Conservation (phyloP, 2,888 invertebrate genomes). For the Sphinx pinastri region DNA sequence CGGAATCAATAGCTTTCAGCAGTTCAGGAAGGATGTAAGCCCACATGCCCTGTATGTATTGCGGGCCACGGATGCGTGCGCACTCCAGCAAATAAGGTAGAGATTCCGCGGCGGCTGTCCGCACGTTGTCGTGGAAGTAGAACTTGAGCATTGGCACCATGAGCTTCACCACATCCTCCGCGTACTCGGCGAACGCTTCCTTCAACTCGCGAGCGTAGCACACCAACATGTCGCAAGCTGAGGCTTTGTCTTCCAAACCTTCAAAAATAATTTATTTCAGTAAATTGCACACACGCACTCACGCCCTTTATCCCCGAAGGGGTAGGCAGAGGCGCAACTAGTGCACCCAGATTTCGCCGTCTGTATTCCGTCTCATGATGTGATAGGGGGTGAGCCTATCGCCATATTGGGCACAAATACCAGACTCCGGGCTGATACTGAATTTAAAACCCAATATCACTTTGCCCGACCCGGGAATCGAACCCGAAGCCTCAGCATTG, state of each 20-base stretch:
- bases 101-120: constrained; percentile 95
- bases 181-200: constrained; percentile 86
- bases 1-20: constrained; percentile 93
- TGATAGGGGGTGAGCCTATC: too few relatives aligned
- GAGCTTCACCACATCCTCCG: constrained; percentile 89
- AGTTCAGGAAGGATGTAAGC: constrained; percentile 93
- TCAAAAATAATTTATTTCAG: constrained; percentile 24
- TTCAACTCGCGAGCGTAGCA: constrained; percentile 97
- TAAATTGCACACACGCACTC: too few relatives aligned
- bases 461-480: too few relatives aligned
- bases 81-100: constrained; percentile 95
- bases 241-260: constrained; percentile 97
- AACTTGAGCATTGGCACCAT: constrained; percentile 96
- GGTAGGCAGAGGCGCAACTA: too few relatives aligned
- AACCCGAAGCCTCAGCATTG: too few relatives aligned
- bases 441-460: too few relatives aligned
- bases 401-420: too few relatives aligned
- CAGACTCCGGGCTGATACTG: too few relatives aligned
- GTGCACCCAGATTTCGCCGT: too few relatives aligned
- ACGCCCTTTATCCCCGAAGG: too few relatives aligned
- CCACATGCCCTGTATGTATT: constrained; percentile 90
- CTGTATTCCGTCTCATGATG: too few relatives aligned
- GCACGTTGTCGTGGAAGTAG: constrained; percentile 96
- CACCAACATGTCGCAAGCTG: constrained; percentile 98
- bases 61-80: constrained; percentile 91